Evolutionary conservation across 2,888 invertebrate genomes (phyloP).

Genomic region (Acronicta leporina): DNA sequence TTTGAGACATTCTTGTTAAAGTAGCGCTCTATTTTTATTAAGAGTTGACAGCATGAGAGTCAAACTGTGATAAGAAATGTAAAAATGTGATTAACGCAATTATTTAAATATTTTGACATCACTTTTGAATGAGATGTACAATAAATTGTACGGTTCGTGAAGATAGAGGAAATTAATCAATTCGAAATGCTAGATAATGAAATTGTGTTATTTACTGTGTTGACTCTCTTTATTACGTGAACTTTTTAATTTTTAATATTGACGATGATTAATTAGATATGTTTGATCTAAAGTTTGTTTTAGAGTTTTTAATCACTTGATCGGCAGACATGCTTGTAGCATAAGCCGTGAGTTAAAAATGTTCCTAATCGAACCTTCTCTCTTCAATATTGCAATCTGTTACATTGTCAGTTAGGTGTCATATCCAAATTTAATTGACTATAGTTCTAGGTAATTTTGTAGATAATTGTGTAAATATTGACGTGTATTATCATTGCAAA

Average conservation of each 20-base stretch:
- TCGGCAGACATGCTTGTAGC: constrained; percentile 8
- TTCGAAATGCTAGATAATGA: constrained; percentile 7
- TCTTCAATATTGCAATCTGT: constrained; percentile 10
- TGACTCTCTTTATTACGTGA: constrained; percentile 45
- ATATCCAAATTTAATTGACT: constrained; percentile 60
- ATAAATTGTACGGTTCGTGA: constrained; percentile 50
- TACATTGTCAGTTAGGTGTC: constrained; percentile 43
- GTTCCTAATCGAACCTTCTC: constrained; percentile 23
- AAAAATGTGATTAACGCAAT: constrained; percentile 74
- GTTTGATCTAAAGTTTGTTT: constrained; percentile 3
- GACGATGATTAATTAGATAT: constrained; percentile 3
- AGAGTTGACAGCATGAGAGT: constrained; percentile 44
- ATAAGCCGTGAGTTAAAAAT: constrained; percentile 4
- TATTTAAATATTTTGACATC: constrained; percentile 65
- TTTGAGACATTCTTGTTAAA: constrained; percentile 31
- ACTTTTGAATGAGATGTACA: constrained; percentile 61
- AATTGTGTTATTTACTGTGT: constrained; percentile 35
- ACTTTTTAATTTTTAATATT: constrained; percentile 11
- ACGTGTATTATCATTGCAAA: constrained; percentile 37
- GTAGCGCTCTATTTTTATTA: constrained; percentile 25
- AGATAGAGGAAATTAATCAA: constrained; percentile 13
- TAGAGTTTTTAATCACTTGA: constrained; percentile 11
- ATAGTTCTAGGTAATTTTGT: constrained; percentile 56
- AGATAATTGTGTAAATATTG: constrained; percentile 49
- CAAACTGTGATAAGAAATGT: constrained; percentile 66